Evolutionary conservation across 2,797 vertebrate species (phyloP).

Genomic region (Arremon brunneinucha): DNA sequence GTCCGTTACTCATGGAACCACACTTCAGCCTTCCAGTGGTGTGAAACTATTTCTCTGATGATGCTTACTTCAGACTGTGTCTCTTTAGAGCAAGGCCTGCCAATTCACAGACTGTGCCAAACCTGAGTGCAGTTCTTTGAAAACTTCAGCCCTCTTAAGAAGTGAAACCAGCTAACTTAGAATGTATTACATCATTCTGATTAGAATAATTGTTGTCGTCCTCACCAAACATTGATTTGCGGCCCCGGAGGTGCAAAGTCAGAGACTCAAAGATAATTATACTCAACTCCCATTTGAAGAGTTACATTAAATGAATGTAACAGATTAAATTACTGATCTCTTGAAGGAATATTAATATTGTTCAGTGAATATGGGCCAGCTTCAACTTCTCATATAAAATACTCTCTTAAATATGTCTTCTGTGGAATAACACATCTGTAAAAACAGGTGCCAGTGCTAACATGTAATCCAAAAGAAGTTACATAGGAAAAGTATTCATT

Average conservation of each 20-base stretch:
- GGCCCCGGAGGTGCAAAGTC: background rate
- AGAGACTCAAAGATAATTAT: constrained; percentile 29
- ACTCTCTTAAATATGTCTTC: background rate
- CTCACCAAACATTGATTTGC: background rate
- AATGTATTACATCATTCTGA: background rate
- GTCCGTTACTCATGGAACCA: background rate
- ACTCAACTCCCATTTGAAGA: constrained; percentile 6
- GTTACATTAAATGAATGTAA: constrained; percentile 14
- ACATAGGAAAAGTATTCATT: background rate
- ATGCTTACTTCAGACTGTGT: background rate
- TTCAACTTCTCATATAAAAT: background rate
- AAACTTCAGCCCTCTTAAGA: background rate
- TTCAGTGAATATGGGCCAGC: background rate
- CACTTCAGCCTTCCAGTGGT: background rate
- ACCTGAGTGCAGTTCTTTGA: background rate
- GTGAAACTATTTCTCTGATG: background rate
- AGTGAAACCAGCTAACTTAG: background rate
- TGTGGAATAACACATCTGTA: background rate
- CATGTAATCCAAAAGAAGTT: background rate
- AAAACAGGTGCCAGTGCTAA: background rate
- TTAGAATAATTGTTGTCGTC: background rate
- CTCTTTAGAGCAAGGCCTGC: background rate
- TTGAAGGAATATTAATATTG: constrained; percentile 4
- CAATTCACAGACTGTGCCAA: background rate
- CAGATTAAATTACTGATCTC: constrained; percentile 33